Percentiles rank a stretch among this genome's conserved stretches.
Conservation (phyloP, 2,113 vertebrate species). For the Oxyruncus cristatus region DNA sequence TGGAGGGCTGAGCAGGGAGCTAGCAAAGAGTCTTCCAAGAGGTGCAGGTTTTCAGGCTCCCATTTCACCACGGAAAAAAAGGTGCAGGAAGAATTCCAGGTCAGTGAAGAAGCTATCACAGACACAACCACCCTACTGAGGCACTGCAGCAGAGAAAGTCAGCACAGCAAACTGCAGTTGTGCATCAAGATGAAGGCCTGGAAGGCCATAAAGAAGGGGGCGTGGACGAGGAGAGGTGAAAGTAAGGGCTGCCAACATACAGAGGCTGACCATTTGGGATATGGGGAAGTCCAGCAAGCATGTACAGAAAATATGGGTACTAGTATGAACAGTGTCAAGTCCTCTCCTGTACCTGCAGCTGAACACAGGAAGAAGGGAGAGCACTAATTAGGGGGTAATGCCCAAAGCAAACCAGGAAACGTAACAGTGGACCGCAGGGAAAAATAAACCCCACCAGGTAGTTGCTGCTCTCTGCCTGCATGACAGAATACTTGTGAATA, state of each 20-base stretch:
- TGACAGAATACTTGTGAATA: not conserved
- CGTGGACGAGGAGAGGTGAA: not conserved
- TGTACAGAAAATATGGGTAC: not conserved
- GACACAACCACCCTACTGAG: not conserved
- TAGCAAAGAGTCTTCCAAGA: not conserved
- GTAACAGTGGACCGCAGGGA: not conserved
- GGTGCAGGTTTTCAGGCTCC: not conserved
- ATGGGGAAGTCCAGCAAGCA: not conserved
- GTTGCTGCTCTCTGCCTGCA: not conserved
- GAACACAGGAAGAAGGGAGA: not conserved
- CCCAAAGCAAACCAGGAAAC: not conserved
- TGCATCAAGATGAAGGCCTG: not conserved
- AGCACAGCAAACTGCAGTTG: not conserved
- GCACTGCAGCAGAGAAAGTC: not conserved
- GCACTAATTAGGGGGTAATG: too few species aligned
- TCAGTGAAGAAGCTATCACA: not conserved
- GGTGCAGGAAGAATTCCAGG: not conserved
- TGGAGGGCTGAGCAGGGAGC: not conserved
- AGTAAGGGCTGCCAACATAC: not conserved
- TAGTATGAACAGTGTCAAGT: not conserved
- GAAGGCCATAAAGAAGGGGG: not conserved
- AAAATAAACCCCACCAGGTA: accelerated
- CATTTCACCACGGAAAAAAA: not conserved
- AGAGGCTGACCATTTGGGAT: not conserved
- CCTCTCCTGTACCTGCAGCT: not conserved